phyloP scores from a whole-genome alignment of 2,797 vertebrate species.

The Hydrocynus forskahlii region DNA sequence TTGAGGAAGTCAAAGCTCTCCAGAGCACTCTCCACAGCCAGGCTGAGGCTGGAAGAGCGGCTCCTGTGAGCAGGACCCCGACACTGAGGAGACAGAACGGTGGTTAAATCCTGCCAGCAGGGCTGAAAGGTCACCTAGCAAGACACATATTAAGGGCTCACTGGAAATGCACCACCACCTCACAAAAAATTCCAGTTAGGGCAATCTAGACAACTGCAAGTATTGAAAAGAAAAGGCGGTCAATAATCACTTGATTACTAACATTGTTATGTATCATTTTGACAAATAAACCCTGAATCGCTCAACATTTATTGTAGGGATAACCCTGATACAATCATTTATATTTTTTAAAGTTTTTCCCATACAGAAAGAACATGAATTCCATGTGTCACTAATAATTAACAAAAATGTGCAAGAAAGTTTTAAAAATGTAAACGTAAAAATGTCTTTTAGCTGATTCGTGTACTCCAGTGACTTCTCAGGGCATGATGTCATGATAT shows the following conservation, averaged over 20 bases:
- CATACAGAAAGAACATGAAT: not conserved
- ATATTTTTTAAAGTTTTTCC: not conserved
- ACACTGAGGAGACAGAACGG: conserved; percentile 77
- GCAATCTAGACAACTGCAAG: not conserved
- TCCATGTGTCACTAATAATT: too few relatives aligned
- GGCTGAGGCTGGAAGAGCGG: conserved; percentile 94
- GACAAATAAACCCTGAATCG: not conserved
- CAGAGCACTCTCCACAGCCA: conserved; percentile 96
- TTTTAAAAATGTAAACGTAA: too few relatives aligned
- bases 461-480: too few relatives aligned
- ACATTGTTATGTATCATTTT: not conserved
- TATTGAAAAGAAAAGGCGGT: not conserved
- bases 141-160: not conserved
- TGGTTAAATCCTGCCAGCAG: not conserved
- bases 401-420: too few relatives aligned
- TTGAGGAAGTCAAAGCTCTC: conserved; percentile 99
- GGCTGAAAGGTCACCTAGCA: not conserved
- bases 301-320: not conserved
- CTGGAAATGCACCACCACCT: not conserved
- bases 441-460: too few relatives aligned
- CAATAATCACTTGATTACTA: not conserved
- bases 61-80: conserved; percentile 90
- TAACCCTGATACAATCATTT: not conserved
- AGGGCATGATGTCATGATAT: too few relatives aligned
- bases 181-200: not conserved